Evolutionary conservation across 2,113 vertebrate species (phyloP), one percentile per base, ranked within the genome.

Genomic region (Eulemur rufifrons): DNA sequence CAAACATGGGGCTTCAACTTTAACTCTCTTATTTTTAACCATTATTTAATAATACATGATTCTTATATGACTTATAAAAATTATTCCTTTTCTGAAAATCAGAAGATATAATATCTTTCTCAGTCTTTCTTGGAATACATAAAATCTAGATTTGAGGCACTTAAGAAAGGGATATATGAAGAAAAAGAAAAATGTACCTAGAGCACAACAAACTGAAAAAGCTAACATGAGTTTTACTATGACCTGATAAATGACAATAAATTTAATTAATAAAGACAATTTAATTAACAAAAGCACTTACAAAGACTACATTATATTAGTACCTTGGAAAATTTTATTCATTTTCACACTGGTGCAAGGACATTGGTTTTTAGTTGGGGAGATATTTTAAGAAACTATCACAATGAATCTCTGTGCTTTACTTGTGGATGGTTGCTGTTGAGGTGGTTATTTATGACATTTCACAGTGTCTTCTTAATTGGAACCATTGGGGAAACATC

Each of bases 381-480:
- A 13, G 1, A 37, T 86, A 39, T 59, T 93, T 94, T 94, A 86
- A 86, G 68, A 91, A 64, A 39, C 13, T 10, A 8, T 47, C 6
- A 85, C 9, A 50, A 59, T 84, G 76, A 86, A 69, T 64, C 37
- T 87, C 39, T 81, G 15, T 73, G 47, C 2, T 73, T 94, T 66
- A 23, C 11, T 85, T 61, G 34, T 45, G 34, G 3, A 15, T 47
- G 29, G 6, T 34, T 94, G 25, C 29, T 63, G 29, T 92, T 74
- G 34, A 39, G 23, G 50, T 56, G 47, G 32, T 39, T 86, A 61
- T 87, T 95, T 86, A 59, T 84, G 34, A 73, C 61, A 47, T 76
- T 91, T 78, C 27, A 73, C 7, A 86, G 39, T 74, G 34, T 47
- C n/a, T 88, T 96, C 45, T 50, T 94, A 88, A 94, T 89, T 88